phyloP scores from a whole-genome alignment of 2,113 vertebrate species.

The Eublepharis macularius region DNA sequence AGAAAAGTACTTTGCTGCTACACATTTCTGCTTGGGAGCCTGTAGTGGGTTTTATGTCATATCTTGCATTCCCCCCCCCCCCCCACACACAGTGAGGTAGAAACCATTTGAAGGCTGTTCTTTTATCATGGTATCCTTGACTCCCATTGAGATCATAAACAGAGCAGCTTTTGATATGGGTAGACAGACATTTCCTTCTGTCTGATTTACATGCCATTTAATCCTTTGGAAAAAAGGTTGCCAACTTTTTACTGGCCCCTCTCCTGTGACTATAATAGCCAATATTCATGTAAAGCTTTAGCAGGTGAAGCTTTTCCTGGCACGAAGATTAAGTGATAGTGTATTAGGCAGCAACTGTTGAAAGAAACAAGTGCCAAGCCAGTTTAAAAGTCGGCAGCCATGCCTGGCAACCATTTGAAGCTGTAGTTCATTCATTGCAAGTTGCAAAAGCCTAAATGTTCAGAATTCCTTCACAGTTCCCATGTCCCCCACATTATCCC shows the following conservation, averaged over 20 bases:
- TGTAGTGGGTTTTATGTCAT: conserved; percentile 24
- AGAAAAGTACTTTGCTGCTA: not conserved
- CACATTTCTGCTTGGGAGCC: conserved; percentile 8
- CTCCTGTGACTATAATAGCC: not conserved
- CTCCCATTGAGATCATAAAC: not conserved
- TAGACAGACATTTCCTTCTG: not conserved
- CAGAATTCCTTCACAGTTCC: not conserved
- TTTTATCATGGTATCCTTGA: conserved; percentile 16
- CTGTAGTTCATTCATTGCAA: not conserved
- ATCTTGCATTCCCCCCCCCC: not conserved
- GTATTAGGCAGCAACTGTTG: not conserved
- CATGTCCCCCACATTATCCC: not conserved
- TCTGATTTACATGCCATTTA: not conserved
- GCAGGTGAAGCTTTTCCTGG: too few relatives aligned
- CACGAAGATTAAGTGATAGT: too few relatives aligned
- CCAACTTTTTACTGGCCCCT: not conserved
- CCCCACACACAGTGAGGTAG: conserved; percentile 3
- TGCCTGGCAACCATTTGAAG: not conserved
- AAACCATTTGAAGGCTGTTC: conserved; percentile 23
- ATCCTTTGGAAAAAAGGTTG: not conserved
- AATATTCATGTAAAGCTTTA: too few relatives aligned
- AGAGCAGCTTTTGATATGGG: not conserved
- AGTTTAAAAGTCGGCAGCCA: not conserved
- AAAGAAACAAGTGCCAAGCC: not conserved
- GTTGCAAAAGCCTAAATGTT: not conserved